Percentiles rank a stretch among this genome's conserved stretches.
Evolutionary conservation across 2,113 vertebrate species (phyloP).

Genomic region (Lasiurus borealis): DNA sequence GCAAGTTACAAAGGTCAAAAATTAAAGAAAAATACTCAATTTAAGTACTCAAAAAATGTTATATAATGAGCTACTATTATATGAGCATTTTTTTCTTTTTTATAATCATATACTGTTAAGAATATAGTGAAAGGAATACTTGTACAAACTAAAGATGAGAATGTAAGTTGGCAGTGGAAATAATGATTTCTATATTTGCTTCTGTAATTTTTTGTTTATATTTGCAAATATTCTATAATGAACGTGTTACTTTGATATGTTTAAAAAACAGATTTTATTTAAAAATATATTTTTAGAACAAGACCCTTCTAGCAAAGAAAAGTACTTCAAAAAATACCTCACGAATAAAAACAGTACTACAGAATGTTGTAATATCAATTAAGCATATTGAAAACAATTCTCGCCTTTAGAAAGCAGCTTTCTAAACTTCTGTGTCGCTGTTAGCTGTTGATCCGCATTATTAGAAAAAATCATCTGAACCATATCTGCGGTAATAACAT

Average conservation of each 20-base stretch:
- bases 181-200: constrained; percentile 22
- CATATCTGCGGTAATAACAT: constrained; percentile 95
- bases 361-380: constrained; percentile 18
- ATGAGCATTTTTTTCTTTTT: not conserved
- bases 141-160: not conserved
- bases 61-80: not conserved
- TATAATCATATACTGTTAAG: not conserved
- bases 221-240: constrained; percentile 24
- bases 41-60: not conserved
- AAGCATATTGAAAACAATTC: not conserved
- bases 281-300: constrained; percentile 37
- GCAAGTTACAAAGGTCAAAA: constrained; percentile 9
- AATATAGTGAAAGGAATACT: constrained; percentile 18
- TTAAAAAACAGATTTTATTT: not conserved
- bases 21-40: not conserved
- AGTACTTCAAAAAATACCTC: not conserved
- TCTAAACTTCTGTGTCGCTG: constrained; percentile 95
- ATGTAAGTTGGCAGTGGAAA: not conserved
- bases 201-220: constrained; percentile 4
- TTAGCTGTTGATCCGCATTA: constrained; percentile 93
- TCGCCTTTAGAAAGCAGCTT: constrained; percentile 95
- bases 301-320: not conserved
- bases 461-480: constrained; percentile 97
- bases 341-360: constrained; percentile 21
- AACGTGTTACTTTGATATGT: not conserved